A percentile compares a stretch with the other conserved stretches of the same genome.
Evolutionary conservation across 2,113 vertebrate species (phyloP).

Genomic region (Oryzias melastigma): DNA sequence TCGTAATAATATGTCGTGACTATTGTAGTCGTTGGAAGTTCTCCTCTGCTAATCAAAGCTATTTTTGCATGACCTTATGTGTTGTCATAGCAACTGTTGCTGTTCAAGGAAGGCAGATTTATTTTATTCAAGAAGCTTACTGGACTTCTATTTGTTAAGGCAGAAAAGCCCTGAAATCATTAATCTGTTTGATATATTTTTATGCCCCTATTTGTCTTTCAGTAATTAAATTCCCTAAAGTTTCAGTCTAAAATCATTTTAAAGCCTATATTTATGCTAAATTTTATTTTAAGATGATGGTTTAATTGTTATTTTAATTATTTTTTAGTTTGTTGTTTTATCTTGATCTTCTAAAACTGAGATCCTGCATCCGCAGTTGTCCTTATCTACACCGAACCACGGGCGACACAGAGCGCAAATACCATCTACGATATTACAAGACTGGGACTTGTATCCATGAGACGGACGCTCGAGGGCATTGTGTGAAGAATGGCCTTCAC

Average conservation of each 20-base stretch:
- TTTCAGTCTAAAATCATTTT: too few species aligned
- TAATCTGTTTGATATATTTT: background rate
- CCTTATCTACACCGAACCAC: constrained; percentile 91
- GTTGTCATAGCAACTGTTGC: constrained; percentile 79
- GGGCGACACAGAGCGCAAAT: constrained; percentile 93
- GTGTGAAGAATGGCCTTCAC: constrained; percentile 90
- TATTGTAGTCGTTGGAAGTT: constrained; percentile 29
- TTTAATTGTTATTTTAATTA: background rate
- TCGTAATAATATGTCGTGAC: constrained; percentile 14
- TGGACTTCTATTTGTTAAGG: constrained; percentile 39
- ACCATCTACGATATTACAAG: constrained; percentile 95
- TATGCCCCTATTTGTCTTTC: background rate
- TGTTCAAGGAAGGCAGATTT: constrained; percentile 53
- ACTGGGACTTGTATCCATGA: constrained; percentile 93
- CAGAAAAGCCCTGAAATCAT: constrained; percentile 1
- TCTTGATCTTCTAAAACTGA: background rate
- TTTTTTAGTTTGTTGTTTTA: background rate
- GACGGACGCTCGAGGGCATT: constrained; percentile 90
- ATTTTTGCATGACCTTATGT: constrained; percentile 67
- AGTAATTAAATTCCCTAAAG: background rate
- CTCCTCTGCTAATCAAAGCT: constrained; percentile 60
- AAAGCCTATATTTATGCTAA: too few species aligned
- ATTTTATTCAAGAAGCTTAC: constrained; percentile 56
- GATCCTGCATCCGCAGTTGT: constrained; percentile 75
- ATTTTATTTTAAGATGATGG: background rate